Conservation (phyloP, 1,140 invertebrate genomes). For the Trissolcus basalis region DNA sequence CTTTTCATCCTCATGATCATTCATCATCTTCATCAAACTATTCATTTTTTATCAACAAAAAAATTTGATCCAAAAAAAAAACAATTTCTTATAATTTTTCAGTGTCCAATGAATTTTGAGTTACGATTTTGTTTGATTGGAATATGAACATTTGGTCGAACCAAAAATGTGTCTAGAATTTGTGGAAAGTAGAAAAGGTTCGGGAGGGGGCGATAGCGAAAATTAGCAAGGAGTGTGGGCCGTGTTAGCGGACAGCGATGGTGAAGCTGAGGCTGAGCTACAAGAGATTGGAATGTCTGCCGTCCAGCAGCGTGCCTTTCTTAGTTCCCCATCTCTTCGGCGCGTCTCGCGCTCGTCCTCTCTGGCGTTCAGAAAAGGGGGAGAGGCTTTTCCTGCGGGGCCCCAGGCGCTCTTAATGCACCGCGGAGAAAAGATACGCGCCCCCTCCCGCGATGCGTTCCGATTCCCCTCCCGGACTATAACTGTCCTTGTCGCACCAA, state of each 20-base stretch:
- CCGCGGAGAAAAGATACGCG: slow-evolving; percentile 65
- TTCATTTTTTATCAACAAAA: no score
- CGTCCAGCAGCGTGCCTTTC: slow-evolving; percentile 60
- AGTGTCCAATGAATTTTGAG: no score
- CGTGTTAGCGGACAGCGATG: slow-evolving; percentile 60
- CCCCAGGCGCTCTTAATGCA: slow-evolving; percentile 61
- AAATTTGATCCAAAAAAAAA: no score
- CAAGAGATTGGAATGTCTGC: slow-evolving; percentile 75
- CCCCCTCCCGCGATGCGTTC: slow-evolving; percentile 9
- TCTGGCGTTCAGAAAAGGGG: slow-evolving; percentile 10
- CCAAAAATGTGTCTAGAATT: no score
- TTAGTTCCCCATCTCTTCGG: slow-evolving; percentile 14
- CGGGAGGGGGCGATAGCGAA: slow-evolving; percentile 31
- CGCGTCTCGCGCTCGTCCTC: slow-evolving; percentile 26
- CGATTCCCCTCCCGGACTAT: slow-evolving; percentile 15
- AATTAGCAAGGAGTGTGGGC: slow-evolving; percentile 55
- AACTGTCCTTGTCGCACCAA: slow-evolving; percentile 42
- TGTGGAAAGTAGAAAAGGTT: not conserved
- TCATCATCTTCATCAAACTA: no score
- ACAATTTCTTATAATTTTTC: no score
- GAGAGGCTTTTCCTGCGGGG: slow-evolving; percentile 23
- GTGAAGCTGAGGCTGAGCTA: slow-evolving; percentile 67
- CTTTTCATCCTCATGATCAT: no score
- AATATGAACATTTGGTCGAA: no score
- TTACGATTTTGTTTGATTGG: no score